Evolutionary conservation across 2,797 vertebrate species (phyloP), one percentile per base, ranked within the genome.

Genomic region (Poeciliopsis turneri): DNA sequence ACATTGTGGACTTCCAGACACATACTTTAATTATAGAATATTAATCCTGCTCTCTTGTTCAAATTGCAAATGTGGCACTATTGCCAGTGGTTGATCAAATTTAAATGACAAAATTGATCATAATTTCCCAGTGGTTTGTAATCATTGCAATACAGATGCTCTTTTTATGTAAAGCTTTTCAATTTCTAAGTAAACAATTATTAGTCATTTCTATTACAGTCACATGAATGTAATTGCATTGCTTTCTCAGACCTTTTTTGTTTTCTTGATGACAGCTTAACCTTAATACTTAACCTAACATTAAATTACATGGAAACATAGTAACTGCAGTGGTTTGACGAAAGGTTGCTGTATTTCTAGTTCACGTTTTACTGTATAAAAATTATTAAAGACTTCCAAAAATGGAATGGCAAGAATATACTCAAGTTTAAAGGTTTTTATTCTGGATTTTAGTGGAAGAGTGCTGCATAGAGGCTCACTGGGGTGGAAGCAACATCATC

Each of bases 401-500:
- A 79, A 57, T 18, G 12, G 5, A 33, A 68, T 64, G 23, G 59
- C 7, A 55, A 73, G 45, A 66, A 71, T 43, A 30, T 6, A 16
- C 45, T 43, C 41, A 5, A 30, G 0, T 41, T 70, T 61, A 47
- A 23, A 13, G 5, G 46, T 36, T 59, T 47, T 74, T 75, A 39
- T 72, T 73, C 55, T 79, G 64, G 75, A 41, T 85, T 81, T 79
- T 28, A 77, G 75, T 81, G 47, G 30, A 61, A 76, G 78, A 68
- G 75, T 85, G 68, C n/a, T 72, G 71, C 28, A 75, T 9, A 43
- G 1, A 0, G 43, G 84, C 28, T 70, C 85, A 81, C 16, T 74
- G 91, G 86, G 80, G 82, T 88, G 92, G 92, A 94, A 92, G 82
- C 47, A 47, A 89, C 89, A 80, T 86, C 93, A 93, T 94, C 81